These are phyloP conservation scores for Percina caprodes DNA, from an alignment of 2,113 vertebrate species.

Conservation along the genomic window DNA sequence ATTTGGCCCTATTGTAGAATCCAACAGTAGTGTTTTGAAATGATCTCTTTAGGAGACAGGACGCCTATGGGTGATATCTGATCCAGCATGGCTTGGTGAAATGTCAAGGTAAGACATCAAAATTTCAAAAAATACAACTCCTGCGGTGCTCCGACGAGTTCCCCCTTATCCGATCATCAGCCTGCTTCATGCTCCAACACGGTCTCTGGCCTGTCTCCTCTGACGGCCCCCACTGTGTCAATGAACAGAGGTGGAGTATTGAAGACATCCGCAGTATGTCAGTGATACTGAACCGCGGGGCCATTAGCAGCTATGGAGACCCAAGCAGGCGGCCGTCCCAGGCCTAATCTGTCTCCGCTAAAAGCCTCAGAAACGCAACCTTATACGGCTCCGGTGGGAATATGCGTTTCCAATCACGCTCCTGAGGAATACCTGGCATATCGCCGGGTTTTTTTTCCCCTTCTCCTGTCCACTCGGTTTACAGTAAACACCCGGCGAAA, in stretches of 20 bases:
- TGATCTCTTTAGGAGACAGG: too few relatives aligned
- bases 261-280: constrained; percentile 75
- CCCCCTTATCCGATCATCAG: constrained; percentile 49
- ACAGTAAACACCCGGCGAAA: constrained; percentile 69
- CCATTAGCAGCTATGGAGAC: constrained; percentile 71
- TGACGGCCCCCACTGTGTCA: constrained; percentile 48
- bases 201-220: constrained; percentile 24
- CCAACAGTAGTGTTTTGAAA: too few relatives aligned
- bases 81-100: constrained; percentile 37
- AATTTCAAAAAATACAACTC: not conserved
- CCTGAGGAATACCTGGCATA: constrained; percentile 63
- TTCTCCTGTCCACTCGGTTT: constrained; percentile 63
- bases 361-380: constrained; percentile 69
- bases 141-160: constrained; percentile 15
- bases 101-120: constrained; percentile 48
- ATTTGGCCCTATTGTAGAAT: too few relatives aligned
- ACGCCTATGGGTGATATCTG: constrained; percentile 9
- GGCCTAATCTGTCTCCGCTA: constrained; percentile 61
- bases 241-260: constrained; percentile 71
- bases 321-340: constrained; percentile 36
- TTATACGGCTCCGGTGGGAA: constrained; percentile 67
- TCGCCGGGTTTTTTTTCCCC: constrained; percentile 14
- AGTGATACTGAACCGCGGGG: constrained; percentile 62
- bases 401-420: constrained; percentile 67
- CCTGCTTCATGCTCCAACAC: constrained; percentile 40